Evolutionary conservation across 1,140 invertebrate genomes (phyloP).

Genomic region (Pantala flavescens): DNA sequence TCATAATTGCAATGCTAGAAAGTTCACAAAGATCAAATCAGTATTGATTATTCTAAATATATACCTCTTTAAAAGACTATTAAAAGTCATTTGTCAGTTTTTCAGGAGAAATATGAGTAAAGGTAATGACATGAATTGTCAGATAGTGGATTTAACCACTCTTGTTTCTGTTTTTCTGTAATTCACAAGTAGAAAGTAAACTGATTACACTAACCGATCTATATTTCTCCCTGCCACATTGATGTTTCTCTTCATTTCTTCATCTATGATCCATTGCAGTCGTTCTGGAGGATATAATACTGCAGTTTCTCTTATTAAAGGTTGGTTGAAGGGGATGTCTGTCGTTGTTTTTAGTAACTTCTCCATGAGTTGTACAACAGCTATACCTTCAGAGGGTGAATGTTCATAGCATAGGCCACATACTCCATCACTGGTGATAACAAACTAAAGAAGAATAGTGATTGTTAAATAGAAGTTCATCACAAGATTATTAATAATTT

Average conservation of each 20-base stretch:
- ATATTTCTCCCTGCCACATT: constrained; percentile 58
- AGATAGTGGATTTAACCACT: no score
- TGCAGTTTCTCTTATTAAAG: constrained; percentile 26
- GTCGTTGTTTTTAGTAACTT: constrained; percentile 57
- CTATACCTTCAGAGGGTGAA: constrained; percentile 92
- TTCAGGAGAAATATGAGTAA: no score
- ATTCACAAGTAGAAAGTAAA: no score
- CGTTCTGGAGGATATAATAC: constrained; percentile 45
- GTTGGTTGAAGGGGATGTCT: constrained; percentile 21
- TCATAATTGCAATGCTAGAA: no score
- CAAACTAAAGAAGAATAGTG: constrained; percentile 49
- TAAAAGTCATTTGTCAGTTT: no score
- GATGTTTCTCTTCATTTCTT: constrained; percentile 55
- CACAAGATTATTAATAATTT: no score
- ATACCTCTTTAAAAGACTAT: no score
- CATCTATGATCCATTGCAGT: constrained; percentile 73
- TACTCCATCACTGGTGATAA: constrained; percentile 74
- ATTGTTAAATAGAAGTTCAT: no score
- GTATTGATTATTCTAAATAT: no score
- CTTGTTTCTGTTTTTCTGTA: no score
- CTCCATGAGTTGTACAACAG: constrained; percentile 75
- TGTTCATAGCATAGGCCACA: constrained; percentile 96
- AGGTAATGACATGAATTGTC: no score
- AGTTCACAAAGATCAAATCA: no score
- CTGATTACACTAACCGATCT: constrained; percentile 49